A percentile compares a stretch with the other conserved stretches of the same genome.
These are phyloP conservation scores for Bombus sylvicola DNA, from an alignment of 1,140 invertebrate genomes.

Conservation along the genomic window DNA sequence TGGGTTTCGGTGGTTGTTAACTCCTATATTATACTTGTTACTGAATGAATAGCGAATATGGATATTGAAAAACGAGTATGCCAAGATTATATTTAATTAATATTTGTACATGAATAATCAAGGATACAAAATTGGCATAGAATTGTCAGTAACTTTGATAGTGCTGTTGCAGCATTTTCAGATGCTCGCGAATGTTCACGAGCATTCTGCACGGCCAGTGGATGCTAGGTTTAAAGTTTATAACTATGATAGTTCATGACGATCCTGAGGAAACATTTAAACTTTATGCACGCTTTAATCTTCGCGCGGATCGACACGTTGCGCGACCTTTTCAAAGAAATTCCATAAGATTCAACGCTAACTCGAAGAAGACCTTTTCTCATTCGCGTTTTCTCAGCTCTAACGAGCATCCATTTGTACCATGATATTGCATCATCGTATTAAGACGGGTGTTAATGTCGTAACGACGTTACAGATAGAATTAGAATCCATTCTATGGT, in stretches of 20 bases:
- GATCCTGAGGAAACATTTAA: not conserved
- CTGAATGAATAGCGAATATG: not conserved
- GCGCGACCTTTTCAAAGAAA: conserved; percentile 33
- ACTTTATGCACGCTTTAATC: not conserved
- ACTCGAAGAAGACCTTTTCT: conserved; percentile 32
- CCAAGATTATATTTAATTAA: not conserved
- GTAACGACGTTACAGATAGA: conserved; percentile 51
- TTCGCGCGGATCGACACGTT: conserved; percentile 26
- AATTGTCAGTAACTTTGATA: not conserved
- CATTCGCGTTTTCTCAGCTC: conserved; percentile 38
- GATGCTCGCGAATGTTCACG: not conserved
- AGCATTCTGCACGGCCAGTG: not conserved
- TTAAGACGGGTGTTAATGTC: conserved; percentile 45
- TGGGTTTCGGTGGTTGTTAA: no score
- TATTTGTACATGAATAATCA: not conserved
- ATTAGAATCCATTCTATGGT: conserved; percentile 56
- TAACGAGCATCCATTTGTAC: conserved; percentile 45
- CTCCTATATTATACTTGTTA: no score
- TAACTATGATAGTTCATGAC: not conserved
- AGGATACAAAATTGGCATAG: not conserved
- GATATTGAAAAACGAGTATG: not conserved
- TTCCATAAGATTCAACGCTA: conserved; percentile 8
- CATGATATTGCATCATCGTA: conserved; percentile 25
- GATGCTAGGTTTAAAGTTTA: not conserved
- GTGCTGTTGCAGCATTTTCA: not conserved